Evolutionary conservation across 1,140 invertebrate species (phyloP), one percentile per base, ranked within the genome.

Genomic region (Idris sp.): DNA sequence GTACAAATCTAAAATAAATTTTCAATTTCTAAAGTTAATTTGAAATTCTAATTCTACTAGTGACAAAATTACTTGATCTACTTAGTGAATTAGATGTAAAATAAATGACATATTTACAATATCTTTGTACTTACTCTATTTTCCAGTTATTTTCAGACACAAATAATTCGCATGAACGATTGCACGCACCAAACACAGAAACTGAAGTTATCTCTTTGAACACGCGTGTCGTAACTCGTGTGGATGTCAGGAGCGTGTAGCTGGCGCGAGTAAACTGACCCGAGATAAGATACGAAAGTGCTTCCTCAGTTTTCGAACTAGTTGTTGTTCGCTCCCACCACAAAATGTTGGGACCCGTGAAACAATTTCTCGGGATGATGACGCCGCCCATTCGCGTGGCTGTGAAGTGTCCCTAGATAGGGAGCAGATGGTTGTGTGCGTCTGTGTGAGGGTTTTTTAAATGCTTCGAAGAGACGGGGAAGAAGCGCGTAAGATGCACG

Each of bases 321-420:
- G 40, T 41, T 40, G 41, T 22, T 31, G 19, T n/a, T 16, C 10
- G 30, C 61, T 58, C 67, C 80, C 51, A 41, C 53, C 18, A 15
- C 16, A n/a, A 16, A 38, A 49, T 54, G 33, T 72, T 54, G 67
- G 59, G 74, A 61, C 62, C 62, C 25, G 44, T 16, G 30, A 28
- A 30, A 33, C 41, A 40, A 61, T 59, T 76, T 56, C 62, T 58
- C 30, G 13, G 31, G 16, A 33, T 51, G 46, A 65, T n/a, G 15
- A 83, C 83, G 72, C 86, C 86, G 84, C 86, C 85, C 80, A 87
- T 84, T 87, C 86, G 83, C 85, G 85, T 86, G 86, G 83, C 84
- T 79, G 59, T 16, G 11, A 53, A 43, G 44, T 36, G 48, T 22
- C 51, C 38, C 33, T 36, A 51, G 13, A 36, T 4, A 2, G 26